These are phyloP conservation scores for Penaeus vannamei DNA, from an alignment of 1,140 invertebrate species.

Conservation along the genomic window DNA sequence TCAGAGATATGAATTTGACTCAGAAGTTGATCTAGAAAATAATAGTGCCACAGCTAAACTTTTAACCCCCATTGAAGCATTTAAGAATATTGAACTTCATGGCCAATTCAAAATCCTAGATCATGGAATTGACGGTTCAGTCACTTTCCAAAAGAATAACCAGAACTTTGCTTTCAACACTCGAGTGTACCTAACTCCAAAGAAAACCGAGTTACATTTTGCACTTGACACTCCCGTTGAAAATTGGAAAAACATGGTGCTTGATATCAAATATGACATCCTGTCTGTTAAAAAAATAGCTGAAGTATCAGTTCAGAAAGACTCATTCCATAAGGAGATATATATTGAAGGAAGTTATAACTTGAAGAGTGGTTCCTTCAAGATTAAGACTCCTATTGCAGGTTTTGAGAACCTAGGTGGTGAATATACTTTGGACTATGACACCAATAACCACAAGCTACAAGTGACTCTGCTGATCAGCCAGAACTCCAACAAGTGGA, in stretches of 20 bases:
- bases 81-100: neutral
- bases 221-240: neutral
- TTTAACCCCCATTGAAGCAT: neutral
- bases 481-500: slow-evolving; percentile 19
- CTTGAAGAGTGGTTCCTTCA: neutral
- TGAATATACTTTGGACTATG: neutral
- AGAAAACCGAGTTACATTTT: neutral
- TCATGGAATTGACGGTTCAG: neutral
- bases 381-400: slow-evolving; percentile 5
- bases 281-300: neutral
- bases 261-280: slow-evolving; percentile 18
- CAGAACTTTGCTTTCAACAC: slow-evolving; percentile 13
- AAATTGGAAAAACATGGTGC: neutral
- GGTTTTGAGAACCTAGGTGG: slow-evolving; percentile 3
- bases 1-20: slow-evolving; percentile 3
- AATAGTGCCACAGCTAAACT: neutral
- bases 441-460: neutral
- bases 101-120: neutral
- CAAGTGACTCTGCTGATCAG: neutral
- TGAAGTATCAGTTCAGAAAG: slow-evolving; percentile 1
- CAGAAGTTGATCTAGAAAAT: neutral
- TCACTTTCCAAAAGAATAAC: neutral
- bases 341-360: slow-evolving; percentile 1
- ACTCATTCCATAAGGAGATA: neutral
- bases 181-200: slow-evolving; percentile 5